Conservation (phyloP, 2,113 vertebrate genomes). For the Amphiprion ocellaris region DNA sequence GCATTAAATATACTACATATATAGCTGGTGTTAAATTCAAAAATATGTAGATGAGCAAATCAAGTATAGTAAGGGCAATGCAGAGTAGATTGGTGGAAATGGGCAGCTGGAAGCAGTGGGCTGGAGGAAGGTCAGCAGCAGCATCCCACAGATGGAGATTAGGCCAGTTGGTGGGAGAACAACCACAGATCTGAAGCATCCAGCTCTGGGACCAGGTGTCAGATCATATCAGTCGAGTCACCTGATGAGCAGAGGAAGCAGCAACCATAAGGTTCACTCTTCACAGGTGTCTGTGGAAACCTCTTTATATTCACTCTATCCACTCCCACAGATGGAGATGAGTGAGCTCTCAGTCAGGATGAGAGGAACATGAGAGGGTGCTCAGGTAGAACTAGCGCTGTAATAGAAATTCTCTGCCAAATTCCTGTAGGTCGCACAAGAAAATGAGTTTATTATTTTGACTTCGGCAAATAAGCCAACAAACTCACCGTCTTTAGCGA, state of each 20-base stretch:
- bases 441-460: background rate
- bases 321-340: background rate
- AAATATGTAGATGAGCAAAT: too few relatives aligned
- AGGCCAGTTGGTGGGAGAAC: too few relatives aligned
- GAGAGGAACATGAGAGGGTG: background rate
- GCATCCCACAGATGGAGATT: too few relatives aligned
- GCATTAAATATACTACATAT: too few relatives aligned
- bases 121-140: too few relatives aligned
- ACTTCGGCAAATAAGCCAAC: background rate
- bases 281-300: background rate
- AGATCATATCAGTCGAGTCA: background rate
- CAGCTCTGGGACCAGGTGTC: background rate
- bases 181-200: too few relatives aligned
- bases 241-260: conserved; percentile 6
- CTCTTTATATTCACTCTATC: background rate
- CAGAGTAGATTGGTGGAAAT: too few relatives aligned
- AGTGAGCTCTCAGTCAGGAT: background rate
- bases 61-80: too few relatives aligned
- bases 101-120: too few relatives aligned
- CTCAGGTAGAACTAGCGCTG: background rate
- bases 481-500: background rate
- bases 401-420: background rate
- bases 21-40: too few relatives aligned
- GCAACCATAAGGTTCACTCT: conserved; percentile 2
- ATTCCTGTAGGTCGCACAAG: too few relatives aligned